Percentiles rank a stretch among this genome's conserved stretches.
Evolutionary conservation across 2,888 invertebrate genomes (phyloP).

Genomic region (Cataglyphis altisquamis): DNA sequence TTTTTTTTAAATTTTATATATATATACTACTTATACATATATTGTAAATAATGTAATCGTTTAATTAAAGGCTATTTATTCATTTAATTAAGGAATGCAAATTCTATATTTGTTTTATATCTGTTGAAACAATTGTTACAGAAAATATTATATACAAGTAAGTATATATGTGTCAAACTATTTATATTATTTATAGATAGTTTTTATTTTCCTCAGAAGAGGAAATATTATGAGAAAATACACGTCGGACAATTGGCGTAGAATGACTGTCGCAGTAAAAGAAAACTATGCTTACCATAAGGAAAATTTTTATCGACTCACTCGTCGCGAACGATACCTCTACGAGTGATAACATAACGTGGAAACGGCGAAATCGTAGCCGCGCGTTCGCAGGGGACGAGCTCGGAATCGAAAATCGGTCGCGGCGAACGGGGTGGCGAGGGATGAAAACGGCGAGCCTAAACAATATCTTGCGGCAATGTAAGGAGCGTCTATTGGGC

Average conservation of each 20-base stretch:
- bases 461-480: conserved; percentile 86
- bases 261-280: conserved; percentile 21
- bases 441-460: conserved; percentile 78
- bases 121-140: neutral
- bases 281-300: conserved; percentile 30
- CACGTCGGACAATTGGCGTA: neutral
- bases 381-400: conserved; percentile 46
- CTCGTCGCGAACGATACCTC: conserved; percentile 58
- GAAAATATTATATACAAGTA: neutral
- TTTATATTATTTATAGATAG: neutral
- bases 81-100: neutral
- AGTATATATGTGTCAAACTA: neutral
- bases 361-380: conserved; percentile 56
- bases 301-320: conserved; percentile 51
- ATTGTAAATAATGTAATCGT: neutral
- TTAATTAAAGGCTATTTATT: neutral
- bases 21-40: neutral
- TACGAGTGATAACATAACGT: conserved; percentile 68
- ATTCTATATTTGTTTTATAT: neutral
- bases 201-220: neutral
- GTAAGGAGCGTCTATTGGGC: conserved; percentile 86
- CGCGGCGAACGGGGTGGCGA: conserved; percentile 29
- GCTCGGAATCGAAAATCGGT: conserved; percentile 73
- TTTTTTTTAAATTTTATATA: neutral
- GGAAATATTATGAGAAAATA: neutral